A percentile compares a stretch with the other conserved stretches of the same genome.
phyloP scores from a whole-genome alignment of 1,140 invertebrate species.

The Octopus sinensis region DNA sequence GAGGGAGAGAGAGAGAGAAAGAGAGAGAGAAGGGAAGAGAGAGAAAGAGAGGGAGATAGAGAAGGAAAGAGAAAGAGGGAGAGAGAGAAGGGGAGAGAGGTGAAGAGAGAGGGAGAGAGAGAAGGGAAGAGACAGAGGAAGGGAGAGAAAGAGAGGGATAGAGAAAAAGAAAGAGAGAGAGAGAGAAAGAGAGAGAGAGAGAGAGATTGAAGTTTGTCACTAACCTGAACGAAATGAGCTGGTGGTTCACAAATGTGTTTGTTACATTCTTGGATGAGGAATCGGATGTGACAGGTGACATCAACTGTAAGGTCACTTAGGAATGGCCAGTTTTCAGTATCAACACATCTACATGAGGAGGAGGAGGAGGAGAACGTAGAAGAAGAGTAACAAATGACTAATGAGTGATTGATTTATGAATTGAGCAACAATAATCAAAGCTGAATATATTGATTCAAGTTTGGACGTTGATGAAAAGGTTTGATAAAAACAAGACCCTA shows the following conservation, averaged over 20 bases:
- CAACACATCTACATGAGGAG: conserved; percentile 33
- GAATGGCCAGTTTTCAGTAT: conserved; percentile 37
- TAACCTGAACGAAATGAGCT: conserved; percentile 43
- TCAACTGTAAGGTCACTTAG: conserved; percentile 32
- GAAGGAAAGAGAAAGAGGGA: neutral
- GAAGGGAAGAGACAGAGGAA: neutral
- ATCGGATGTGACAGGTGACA: conserved; percentile 50
- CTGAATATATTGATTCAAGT: too few species aligned
- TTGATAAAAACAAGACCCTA: too few species aligned
- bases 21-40: neutral
- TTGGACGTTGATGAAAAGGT: too few species aligned
- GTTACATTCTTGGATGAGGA: conserved; percentile 44
- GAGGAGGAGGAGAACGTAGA: neutral
- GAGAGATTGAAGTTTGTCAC: neutral
- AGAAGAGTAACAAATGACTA: neutral
- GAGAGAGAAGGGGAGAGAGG: neutral
- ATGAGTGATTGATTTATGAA: too few species aligned
- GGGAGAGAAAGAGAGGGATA: neutral
- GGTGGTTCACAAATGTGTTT: conserved; percentile 52
- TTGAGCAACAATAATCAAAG: too few species aligned
- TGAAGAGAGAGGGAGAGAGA: neutral
- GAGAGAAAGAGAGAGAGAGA: neutral
- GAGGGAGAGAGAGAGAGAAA: neutral
- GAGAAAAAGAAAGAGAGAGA: neutral
- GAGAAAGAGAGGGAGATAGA: neutral